Evolutionary conservation across 2,113 vertebrate genomes (phyloP).

Genomic region (Gnathonemus echidnorhynchus): DNA sequence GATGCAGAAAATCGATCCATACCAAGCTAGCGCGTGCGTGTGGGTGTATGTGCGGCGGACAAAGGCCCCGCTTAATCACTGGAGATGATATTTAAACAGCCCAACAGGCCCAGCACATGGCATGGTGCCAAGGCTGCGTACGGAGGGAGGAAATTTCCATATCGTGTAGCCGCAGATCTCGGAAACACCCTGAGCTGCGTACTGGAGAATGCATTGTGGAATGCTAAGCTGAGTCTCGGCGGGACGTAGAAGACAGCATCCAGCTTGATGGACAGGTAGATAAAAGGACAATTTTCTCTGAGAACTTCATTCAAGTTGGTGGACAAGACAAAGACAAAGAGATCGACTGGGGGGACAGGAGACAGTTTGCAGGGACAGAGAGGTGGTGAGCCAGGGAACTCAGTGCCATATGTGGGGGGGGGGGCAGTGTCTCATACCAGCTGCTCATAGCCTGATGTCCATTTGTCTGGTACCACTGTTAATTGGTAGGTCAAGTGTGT

Average conservation of each 20-base stretch:
- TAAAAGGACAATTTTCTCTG: not conserved
- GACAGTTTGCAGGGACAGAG: not conserved
- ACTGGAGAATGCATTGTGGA: not conserved
- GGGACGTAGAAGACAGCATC: not conserved
- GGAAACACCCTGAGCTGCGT: not conserved
- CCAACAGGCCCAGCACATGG: not conserved
- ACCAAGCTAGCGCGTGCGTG: not conserved
- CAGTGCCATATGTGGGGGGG: not conserved
- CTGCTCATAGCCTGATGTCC: not conserved
- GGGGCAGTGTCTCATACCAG: not conserved
- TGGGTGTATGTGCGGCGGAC: not conserved
- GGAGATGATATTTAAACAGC: conserved; percentile 1
- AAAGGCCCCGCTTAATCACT: not conserved
- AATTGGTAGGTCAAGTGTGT: conserved; percentile 1
- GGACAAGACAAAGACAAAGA: not conserved
- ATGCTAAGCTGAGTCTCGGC: not conserved
- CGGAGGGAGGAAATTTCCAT: not conserved
- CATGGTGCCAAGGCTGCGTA: not conserved
- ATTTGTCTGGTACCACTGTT: not conserved
- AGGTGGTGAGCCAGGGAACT: not conserved
- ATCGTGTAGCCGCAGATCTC: not conserved
- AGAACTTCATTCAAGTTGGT: not conserved
- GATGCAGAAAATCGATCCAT: conserved; percentile 19
- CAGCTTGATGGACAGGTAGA: not conserved
- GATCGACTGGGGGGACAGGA: not conserved